These are phyloP conservation scores for Trachelus tabidus DNA, from an alignment of 2,888 invertebrate genomes.

Conservation along the genomic window DNA sequence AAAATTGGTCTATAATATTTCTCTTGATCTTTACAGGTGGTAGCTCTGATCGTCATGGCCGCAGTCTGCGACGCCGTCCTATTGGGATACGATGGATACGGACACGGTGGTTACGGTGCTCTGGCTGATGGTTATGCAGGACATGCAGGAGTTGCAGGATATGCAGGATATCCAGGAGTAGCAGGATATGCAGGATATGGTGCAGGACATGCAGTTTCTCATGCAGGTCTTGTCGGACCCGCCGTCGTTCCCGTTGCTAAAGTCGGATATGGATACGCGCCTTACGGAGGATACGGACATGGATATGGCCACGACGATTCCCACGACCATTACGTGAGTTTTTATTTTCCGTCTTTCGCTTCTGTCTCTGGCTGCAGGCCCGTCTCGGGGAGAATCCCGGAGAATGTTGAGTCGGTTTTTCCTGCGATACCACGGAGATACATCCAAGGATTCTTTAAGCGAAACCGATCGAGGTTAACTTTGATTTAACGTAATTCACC, in stretches of 20 bases:
- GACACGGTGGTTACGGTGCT: conserved; percentile 20
- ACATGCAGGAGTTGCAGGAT: conserved; percentile 5
- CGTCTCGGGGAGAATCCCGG: no score
- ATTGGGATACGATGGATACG: conserved; percentile 36
- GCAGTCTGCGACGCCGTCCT: conserved; percentile 38
- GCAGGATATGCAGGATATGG: conserved; percentile 16
- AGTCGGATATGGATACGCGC: conserved; percentile 30
- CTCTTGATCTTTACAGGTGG: conserved; percentile 10
- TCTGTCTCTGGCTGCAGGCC: background rate
- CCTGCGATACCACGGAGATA: no score
- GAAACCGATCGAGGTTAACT: no score
- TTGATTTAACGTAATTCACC: no score
- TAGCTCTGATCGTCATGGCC: conserved; percentile 31
- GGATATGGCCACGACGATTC: conserved; percentile 10
- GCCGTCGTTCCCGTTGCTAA: conserved; percentile 26
- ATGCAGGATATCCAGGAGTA: background rate
- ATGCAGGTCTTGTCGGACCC: conserved; percentile 28
- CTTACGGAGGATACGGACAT: conserved; percentile 14
- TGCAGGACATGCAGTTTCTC: conserved; percentile 19
- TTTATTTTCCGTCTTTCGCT: background rate
- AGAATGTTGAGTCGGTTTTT: background rate
- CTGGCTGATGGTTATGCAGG: conserved; percentile 4
- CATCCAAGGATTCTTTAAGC: no score
- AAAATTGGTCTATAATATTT: background rate
- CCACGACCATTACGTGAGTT: background rate